phyloP scores from a whole-genome alignment of 1,140 invertebrate genomes.

The Tetranychus cinnabarinus region DNA sequence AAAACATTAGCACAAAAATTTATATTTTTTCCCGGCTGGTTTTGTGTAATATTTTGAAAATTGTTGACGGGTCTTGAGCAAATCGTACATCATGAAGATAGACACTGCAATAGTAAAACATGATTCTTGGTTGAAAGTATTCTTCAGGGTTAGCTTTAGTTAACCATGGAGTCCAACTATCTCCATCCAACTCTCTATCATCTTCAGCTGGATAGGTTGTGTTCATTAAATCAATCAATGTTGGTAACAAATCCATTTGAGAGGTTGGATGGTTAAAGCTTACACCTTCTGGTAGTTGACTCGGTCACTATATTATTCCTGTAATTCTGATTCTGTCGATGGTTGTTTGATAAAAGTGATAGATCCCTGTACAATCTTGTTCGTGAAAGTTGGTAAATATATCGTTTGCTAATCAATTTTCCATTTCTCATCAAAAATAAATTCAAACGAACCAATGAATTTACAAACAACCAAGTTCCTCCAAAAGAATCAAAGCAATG shows the following conservation, averaged over 20 bases:
- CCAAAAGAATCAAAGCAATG: background rate
- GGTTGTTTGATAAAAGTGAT: constrained; percentile 11
- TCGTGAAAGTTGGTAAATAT: constrained; percentile 13
- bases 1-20: constrained; percentile 17
- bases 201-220: background rate
- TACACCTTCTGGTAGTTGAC: constrained; percentile 9
- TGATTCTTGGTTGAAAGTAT: background rate
- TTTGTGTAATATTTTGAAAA: constrained; percentile 14
- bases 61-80: constrained; percentile 5
- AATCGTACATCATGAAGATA: constrained; percentile 12
- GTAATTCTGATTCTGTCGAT: constrained; percentile 17
- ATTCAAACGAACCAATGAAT: constrained; percentile 18
- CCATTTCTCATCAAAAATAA: constrained; percentile 17
- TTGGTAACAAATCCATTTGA: constrained; percentile 24
- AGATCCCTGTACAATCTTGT: constrained; percentile 14
- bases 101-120: constrained; percentile 15
- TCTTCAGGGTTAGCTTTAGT: background rate
- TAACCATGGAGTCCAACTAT: constrained; percentile 10
- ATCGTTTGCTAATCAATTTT: constrained; percentile 15
- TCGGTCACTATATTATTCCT: constrained; percentile 19
- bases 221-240: constrained; percentile 13
- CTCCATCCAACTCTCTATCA: constrained; percentile 12
- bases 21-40: constrained; percentile 15
- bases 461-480: constrained; percentile 3
- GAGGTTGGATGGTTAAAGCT: constrained; percentile 18